phyloP scores from a whole-genome alignment of 2,113 vertebrate species.

The Aviceda subcristata region DNA sequence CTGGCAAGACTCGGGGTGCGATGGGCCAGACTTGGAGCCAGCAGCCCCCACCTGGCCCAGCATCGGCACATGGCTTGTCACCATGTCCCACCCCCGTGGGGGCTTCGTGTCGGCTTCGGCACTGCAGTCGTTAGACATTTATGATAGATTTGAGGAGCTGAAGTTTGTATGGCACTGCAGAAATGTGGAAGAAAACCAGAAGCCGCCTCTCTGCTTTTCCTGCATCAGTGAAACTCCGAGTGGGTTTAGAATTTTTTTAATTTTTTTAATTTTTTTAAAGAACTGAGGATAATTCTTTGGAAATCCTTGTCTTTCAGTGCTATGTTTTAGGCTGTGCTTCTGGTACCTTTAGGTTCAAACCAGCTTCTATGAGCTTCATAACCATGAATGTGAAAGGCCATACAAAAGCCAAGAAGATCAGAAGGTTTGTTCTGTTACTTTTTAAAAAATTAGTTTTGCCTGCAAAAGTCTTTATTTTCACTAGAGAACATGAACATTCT shows the following conservation, averaged over 20 bases:
- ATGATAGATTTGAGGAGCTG: neutral
- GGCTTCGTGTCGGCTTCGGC: neutral
- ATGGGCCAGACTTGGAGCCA: neutral
- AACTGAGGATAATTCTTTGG: neutral
- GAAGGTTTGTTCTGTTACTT: neutral
- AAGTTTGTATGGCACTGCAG: neutral
- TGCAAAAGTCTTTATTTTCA: neutral
- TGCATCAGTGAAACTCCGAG: neutral
- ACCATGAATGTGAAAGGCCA: neutral
- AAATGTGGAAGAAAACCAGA: neutral
- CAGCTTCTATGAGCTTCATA: neutral
- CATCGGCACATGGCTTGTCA: neutral
- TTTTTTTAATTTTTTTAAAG: neutral
- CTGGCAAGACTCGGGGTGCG: neutral
- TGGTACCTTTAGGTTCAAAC: neutral
- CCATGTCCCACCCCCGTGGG: rapidly evolving
- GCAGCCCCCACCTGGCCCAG: neutral
- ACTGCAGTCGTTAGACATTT: neutral
- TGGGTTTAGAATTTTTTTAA: neutral
- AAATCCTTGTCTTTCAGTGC: neutral
- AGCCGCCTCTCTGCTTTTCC: neutral
- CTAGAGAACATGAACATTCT: neutral
- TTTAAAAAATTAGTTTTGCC: neutral
- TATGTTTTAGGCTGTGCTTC: neutral
- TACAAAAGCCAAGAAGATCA: neutral